phyloP scores from a whole-genome alignment of 2,797 vertebrate species.

The Sarcophilus harrisii region DNA sequence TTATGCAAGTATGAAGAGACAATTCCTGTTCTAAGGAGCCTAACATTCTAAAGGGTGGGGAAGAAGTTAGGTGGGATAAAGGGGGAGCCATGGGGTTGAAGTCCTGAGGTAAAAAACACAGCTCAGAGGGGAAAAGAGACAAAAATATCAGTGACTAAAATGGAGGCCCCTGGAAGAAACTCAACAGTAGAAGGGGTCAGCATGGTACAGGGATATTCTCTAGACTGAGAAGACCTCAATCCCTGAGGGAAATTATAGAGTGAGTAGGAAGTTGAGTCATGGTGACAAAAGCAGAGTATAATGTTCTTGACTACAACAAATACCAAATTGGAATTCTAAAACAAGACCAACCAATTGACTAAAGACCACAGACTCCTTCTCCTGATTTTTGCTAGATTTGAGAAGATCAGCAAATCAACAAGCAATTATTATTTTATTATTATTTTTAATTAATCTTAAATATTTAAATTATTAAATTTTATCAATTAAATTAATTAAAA shows the following conservation, averaged over 20 bases:
- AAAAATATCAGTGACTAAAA: neutral
- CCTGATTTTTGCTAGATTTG: neutral
- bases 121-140: neutral
- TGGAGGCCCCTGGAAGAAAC: neutral
- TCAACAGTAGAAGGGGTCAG: neutral
- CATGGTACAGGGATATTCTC: neutral
- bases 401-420: neutral
- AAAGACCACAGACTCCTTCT: neutral
- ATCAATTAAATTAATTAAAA: too few relatives aligned
- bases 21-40: neutral
- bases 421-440: too few relatives aligned
- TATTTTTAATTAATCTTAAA: too few relatives aligned
- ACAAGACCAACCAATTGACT: neutral
- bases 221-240: neutral
- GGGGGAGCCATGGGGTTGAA: neutral
- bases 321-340: neutral
- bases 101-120: neutral
- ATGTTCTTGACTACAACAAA: neutral
- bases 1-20: neutral
- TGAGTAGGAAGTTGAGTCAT: neutral
- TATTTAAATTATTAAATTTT: too few relatives aligned
- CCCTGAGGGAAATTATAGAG: neutral
- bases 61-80: rapidly evolving
- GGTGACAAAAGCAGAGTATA: neutral
- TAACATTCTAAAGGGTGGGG: too few relatives aligned